A percentile compares a stretch with the other conserved stretches of the same genome.
These are phyloP conservation scores for Typhlichthys subterraneus DNA, from an alignment of 2,797 vertebrate genomes.

Conservation along the genomic window DNA sequence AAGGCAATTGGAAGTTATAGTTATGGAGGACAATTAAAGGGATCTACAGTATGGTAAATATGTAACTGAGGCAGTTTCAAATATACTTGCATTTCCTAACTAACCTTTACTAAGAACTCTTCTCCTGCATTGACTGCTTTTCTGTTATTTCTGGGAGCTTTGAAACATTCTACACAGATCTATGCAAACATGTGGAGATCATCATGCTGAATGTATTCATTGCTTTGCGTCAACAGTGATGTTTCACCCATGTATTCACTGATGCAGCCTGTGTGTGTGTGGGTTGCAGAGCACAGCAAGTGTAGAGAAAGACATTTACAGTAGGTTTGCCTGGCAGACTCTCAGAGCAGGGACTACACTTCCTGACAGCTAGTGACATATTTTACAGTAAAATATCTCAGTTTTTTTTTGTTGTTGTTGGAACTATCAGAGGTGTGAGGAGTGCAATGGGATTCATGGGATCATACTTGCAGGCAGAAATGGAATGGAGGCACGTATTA, in stretches of 20 bases:
- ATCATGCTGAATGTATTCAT: neutral
- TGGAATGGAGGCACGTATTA: no score
- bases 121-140: conserved; percentile 8
- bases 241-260: neutral
- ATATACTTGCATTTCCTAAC: conserved; percentile 22
- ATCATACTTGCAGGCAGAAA: no score
- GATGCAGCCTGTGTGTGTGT: neutral
- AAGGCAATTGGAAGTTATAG: neutral
- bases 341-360: neutral
- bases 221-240: neutral
- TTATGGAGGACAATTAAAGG: no score
- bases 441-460: no score
- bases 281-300: neutral
- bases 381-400: conserved; percentile 22
- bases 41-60: neutral
- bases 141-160: conserved; percentile 3
- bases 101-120: conserved; percentile 23
- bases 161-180: neutral
- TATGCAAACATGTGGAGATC: conserved; percentile 16
- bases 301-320: conserved; percentile 2
- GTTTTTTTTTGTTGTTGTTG: conserved; percentile 22
- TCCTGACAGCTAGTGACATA: conserved; percentile 11
- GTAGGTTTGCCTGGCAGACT: neutral
- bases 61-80: neutral
- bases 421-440: conserved; percentile 20